A percentile compares a stretch with the other conserved stretches of the same genome.
Evolutionary conservation across 2,113 vertebrate species (phyloP).

Genomic region (Hippocampus barbouri): DNA sequence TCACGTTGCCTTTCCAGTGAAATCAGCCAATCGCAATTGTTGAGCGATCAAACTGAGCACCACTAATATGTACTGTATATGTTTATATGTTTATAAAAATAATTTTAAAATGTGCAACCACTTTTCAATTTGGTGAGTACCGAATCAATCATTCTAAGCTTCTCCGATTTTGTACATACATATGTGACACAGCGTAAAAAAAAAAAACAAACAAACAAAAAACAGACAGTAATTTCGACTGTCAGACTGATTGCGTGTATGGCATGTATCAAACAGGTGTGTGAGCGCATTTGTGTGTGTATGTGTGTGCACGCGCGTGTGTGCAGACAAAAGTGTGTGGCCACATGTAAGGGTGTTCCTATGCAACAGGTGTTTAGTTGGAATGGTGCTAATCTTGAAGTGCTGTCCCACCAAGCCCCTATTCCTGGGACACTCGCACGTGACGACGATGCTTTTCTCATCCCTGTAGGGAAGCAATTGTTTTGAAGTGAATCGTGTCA

Average conservation of each 20-base stretch:
- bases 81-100: too few species aligned
- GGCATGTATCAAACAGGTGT: slow-evolving; percentile 51
- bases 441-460: slow-evolving; percentile 1
- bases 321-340: slow-evolving; percentile 21
- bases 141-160: not conserved
- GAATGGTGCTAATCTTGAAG: slow-evolving; percentile 69
- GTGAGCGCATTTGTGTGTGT: slow-evolving; percentile 22
- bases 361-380: slow-evolving; percentile 62
- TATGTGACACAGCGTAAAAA: slow-evolving; percentile 30
- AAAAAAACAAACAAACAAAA: not conserved
- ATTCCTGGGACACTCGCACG: slow-evolving; percentile 47
- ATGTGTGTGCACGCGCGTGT: slow-evolving; percentile 13
- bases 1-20: too few species aligned
- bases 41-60: too few species aligned
- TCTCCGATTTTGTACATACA: slow-evolving; percentile 42
- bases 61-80: too few species aligned
- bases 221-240: slow-evolving; percentile 18
- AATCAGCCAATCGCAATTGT: too few species aligned
- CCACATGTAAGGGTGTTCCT: slow-evolving; percentile 25
- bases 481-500: not conserved
- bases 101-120: not conserved
- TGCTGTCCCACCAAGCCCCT: slow-evolving; percentile 57
- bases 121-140: too few species aligned
- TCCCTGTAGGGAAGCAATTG: slow-evolving; percentile 6
- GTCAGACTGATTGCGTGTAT: slow-evolving; percentile 32